Percentiles rank a stretch among this genome's conserved stretches.
These are phyloP conservation scores for Nyctereutes procyonoides DNA, from an alignment of 2,113 vertebrate genomes.

Conservation along the genomic window DNA sequence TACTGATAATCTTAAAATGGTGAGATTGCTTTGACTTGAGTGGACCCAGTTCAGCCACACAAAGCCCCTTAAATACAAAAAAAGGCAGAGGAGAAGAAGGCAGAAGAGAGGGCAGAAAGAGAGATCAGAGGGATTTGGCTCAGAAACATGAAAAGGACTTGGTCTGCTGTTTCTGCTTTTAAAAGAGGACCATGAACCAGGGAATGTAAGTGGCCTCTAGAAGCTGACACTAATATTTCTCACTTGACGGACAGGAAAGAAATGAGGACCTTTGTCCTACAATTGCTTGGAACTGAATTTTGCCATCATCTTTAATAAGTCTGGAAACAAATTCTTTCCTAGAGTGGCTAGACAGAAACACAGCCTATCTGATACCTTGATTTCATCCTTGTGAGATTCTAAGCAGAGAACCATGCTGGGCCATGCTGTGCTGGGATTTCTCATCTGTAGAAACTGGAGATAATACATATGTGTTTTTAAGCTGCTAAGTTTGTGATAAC, in stretches of 20 bases:
- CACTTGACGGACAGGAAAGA: background rate
- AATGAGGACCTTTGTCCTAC: background rate
- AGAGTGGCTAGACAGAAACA: background rate
- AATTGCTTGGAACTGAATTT: background rate
- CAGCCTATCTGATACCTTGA: background rate
- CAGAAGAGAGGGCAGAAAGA: background rate
- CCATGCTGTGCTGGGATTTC: background rate
- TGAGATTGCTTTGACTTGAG: background rate
- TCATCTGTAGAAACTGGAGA: background rate
- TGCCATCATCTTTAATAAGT: background rate
- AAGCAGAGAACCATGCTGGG: background rate
- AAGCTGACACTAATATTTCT: background rate
- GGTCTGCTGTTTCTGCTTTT: background rate
- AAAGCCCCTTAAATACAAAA: background rate
- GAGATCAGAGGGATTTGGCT: background rate
- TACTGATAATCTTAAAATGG: background rate
- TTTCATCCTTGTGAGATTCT: conserved; percentile 10
- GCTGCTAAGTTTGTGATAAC: background rate
- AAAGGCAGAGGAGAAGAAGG: background rate
- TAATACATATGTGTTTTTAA: background rate
- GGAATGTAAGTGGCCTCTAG: background rate
- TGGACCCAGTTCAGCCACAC: background rate
- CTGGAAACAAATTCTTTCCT: background rate
- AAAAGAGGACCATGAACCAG: background rate
- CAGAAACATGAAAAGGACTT: background rate